Percentiles rank a stretch among this genome's conserved stretches.
phyloP scores from a whole-genome alignment of 1,140 invertebrate species.

The Orchesella cincta region DNA sequence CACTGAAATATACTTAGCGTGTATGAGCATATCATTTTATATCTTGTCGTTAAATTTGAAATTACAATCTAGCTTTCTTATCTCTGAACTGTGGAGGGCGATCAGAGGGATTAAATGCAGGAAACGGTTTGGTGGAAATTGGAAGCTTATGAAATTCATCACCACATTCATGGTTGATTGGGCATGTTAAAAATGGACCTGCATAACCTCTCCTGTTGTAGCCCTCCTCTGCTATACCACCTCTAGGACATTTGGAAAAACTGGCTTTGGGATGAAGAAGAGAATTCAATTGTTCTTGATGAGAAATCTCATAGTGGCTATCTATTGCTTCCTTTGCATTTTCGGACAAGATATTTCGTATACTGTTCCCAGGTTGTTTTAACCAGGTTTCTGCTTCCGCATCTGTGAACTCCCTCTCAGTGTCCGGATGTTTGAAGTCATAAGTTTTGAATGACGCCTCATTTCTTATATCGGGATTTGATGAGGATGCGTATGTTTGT shows the following conservation, averaged over 20 bases:
- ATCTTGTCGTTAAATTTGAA: background rate
- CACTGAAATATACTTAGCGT: background rate
- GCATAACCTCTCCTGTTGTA: background rate
- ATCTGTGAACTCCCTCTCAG: background rate
- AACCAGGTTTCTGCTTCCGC: background rate
- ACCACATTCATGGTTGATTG: constrained; percentile 11
- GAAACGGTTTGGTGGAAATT: background rate
- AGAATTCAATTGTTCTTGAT: background rate
- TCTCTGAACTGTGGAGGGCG: background rate
- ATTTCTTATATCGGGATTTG: background rate
- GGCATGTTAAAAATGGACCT: constrained; percentile 12
- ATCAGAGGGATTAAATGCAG: background rate
- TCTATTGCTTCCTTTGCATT: background rate
- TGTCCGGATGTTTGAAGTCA: background rate
- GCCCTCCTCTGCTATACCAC: background rate
- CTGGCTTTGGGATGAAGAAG: constrained; percentile 2
- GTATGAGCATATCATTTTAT: background rate
- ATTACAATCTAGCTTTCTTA: constrained; percentile 6
- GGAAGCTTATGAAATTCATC: background rate
- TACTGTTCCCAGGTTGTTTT: background rate
- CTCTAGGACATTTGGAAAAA: background rate
- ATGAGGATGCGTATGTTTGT: background rate
- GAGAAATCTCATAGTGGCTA: background rate
- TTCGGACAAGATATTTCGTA: background rate
- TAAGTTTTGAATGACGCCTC: background rate